These are phyloP conservation scores for Bursaphelenchus okinawaensis DNA, from an alignment of 2,888 invertebrate species.

Conservation along the genomic window DNA sequence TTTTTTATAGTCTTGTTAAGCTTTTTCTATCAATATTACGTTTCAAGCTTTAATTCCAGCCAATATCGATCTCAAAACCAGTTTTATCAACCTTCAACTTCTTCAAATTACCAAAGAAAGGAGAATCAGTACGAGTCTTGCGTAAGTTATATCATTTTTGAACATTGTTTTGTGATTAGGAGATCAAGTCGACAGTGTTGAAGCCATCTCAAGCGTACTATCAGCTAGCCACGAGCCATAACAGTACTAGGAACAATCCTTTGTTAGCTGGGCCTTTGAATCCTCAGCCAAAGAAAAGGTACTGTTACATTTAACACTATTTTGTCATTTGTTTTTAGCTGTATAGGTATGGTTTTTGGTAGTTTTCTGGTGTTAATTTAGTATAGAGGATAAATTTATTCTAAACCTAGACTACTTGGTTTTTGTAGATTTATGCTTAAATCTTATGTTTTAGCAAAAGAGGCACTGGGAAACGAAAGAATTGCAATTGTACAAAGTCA, in stretches of 20 bases:
- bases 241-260: neutral
- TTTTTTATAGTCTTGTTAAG: too few species aligned
- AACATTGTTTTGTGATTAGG: neutral
- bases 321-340: neutral
- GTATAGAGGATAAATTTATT: neutral
- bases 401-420: too few species aligned
- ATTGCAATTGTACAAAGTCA: slow-evolving; percentile 97
- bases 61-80: neutral
- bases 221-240: neutral
- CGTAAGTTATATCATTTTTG: neutral
- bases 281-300: neutral
- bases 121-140: neutral
- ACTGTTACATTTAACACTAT: neutral
- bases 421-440: neutral
- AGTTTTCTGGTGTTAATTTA: neutral
- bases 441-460: slow-evolving; percentile 23
- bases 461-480: slow-evolving; percentile 65
- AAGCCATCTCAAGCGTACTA: neutral
- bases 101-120: neutral
- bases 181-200: neutral
- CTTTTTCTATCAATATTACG: too few species aligned
- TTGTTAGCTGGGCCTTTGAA: neutral
- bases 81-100: neutral
- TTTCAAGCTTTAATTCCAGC: neutral
- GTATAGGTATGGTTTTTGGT: too few species aligned